Evolutionary conservation across 1,140 invertebrate species (phyloP).

Genomic region (Leptoteleia sp.): DNA sequence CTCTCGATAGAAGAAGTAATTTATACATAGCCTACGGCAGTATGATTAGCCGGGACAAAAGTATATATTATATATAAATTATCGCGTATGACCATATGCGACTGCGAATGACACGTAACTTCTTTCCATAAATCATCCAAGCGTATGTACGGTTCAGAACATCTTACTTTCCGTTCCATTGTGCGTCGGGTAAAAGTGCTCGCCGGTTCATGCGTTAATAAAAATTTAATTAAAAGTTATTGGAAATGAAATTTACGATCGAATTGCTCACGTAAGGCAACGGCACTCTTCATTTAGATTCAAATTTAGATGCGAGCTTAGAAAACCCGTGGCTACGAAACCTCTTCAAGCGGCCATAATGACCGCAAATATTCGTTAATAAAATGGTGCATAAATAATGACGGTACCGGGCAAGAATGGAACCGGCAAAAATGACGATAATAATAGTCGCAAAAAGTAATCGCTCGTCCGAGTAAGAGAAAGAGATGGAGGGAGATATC

Average conservation of each 20-base stretch:
- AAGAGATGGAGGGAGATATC: constrained; percentile 47
- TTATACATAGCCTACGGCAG: constrained; percentile 51
- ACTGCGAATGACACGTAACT: constrained; percentile 53
- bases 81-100: constrained; percentile 57
- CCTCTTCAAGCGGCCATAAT: not conserved
- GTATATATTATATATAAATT: constrained; percentile 66
- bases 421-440: constrained; percentile 56
- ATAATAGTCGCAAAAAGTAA: constrained; percentile 57
- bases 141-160: constrained; percentile 28
- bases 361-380: not conserved
- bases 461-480: constrained; percentile 45
- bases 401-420: constrained; percentile 21
- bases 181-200: constrained; percentile 23
- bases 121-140: constrained; percentile 56
- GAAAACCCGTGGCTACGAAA: no score
- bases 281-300: no score
- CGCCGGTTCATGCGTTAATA: not conserved
- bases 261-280: no score
- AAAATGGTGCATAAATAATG: constrained; percentile 49
- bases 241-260: no score
- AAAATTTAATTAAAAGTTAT: constrained; percentile 18
- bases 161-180: constrained; percentile 47
- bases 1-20: constrained; percentile 38
- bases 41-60: constrained; percentile 51
- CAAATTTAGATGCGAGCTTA: no score